These are phyloP conservation scores for Istiophorus platypterus DNA, from an alignment of 2,113 vertebrate genomes.

Conservation along the genomic window DNA sequence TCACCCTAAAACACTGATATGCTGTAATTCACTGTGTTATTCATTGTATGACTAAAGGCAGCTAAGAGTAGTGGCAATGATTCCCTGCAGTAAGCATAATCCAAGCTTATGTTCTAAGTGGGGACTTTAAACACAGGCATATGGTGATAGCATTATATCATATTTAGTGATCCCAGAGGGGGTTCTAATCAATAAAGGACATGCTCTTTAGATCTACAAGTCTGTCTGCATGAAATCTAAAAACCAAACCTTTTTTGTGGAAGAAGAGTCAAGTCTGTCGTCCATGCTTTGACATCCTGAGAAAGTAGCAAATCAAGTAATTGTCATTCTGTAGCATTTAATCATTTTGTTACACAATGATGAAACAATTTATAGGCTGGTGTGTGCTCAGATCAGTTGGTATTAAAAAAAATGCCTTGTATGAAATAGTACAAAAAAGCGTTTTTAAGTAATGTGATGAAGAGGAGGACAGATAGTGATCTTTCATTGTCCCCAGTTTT, in stretches of 20 bases:
- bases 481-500: slow-evolving; percentile 49
- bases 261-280: not conserved
- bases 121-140: slow-evolving; percentile 77
- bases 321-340: slow-evolving; percentile 32
- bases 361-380: slow-evolving; percentile 19
- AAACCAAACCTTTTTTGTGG: slow-evolving; percentile 10
- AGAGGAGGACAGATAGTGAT: slow-evolving; percentile 35
- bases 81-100: slow-evolving; percentile 70
- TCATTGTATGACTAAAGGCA: slow-evolving; percentile 66
- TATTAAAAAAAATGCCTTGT: slow-evolving; percentile 17
- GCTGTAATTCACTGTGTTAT: slow-evolving; percentile 48
- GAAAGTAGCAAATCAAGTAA: slow-evolving; percentile 37
- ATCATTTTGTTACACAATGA: slow-evolving; percentile 34
- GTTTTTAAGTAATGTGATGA: slow-evolving; percentile 51
- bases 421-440: slow-evolving; percentile 39
- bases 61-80: slow-evolving; percentile 51
- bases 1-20: slow-evolving; percentile 46
- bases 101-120: slow-evolving; percentile 73
- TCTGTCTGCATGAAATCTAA: slow-evolving; percentile 40
- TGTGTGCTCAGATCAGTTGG: slow-evolving; percentile 14
- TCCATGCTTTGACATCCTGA: slow-evolving; percentile 21
- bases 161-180: slow-evolving; percentile 65
- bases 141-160: slow-evolving; percentile 77
- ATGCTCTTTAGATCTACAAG: slow-evolving; percentile 54
- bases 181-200: slow-evolving; percentile 70